These are phyloP conservation scores for Pungitius pungitius DNA, from an alignment of 2,113 vertebrate genomes.

Conservation along the genomic window DNA sequence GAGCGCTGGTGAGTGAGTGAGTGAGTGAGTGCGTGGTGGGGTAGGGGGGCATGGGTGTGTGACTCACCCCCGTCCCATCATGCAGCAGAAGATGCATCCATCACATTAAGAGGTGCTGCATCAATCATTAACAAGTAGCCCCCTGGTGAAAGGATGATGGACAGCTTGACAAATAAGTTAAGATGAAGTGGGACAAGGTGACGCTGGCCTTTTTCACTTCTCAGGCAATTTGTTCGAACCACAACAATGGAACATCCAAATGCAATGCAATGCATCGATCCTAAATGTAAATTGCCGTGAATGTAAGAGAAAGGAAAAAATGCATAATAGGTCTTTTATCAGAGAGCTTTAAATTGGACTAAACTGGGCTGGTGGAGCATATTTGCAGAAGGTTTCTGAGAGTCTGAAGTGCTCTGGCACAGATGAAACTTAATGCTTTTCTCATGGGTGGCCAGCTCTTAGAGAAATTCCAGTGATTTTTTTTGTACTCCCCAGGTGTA, in stretches of 20 bases:
- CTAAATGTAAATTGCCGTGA: slow-evolving; percentile 37
- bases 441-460: slow-evolving; percentile 54
- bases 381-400: slow-evolving; percentile 40
- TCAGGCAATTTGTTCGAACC: slow-evolving; percentile 49
- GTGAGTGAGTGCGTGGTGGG: slow-evolving; percentile 33
- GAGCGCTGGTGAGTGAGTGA: slow-evolving; percentile 30
- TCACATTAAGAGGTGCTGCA: slow-evolving; percentile 78
- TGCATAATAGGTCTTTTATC: slow-evolving; percentile 39
- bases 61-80: slow-evolving; percentile 64
- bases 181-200: slow-evolving; percentile 73
- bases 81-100: slow-evolving; percentile 70
- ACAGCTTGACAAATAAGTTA: slow-evolving; percentile 78
- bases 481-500: slow-evolving; percentile 28
- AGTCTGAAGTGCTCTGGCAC: slow-evolving; percentile 9
- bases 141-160: slow-evolving; percentile 72
- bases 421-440: slow-evolving; percentile 48
- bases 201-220: slow-evolving; percentile 58
- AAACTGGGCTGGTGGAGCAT: slow-evolving; percentile 36
- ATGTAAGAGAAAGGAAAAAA: slow-evolving; percentile 48
- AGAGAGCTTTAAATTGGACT: slow-evolving; percentile 45
- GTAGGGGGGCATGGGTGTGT: slow-evolving; percentile 32
- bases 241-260: slow-evolving; percentile 45
- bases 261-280: slow-evolving; percentile 37
- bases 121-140: slow-evolving; percentile 79
- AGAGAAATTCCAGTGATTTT: slow-evolving; percentile 24